Conservation (phyloP, 1,140 invertebrate genomes). For the Anagrus nilaparvatae region DNA sequence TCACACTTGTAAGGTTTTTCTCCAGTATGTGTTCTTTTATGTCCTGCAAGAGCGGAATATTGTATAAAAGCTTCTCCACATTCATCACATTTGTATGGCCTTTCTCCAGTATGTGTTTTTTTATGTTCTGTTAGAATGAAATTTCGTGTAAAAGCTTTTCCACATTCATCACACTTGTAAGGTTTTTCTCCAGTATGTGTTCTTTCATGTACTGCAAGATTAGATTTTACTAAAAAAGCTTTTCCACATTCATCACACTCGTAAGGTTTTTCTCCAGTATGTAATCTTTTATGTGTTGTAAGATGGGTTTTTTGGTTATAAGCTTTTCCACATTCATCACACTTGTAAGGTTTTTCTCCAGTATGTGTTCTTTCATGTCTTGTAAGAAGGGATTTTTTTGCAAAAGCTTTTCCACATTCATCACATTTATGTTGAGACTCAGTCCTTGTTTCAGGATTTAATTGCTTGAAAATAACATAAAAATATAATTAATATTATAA, state of each 20-base stretch:
- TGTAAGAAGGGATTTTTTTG: too few species aligned
- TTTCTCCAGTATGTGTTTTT: constrained; percentile 47
- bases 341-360: constrained; percentile 27
- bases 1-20: constrained; percentile 67
- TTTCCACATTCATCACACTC: constrained; percentile 61
- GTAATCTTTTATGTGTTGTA: constrained; percentile 32
- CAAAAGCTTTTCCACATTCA: too few species aligned
- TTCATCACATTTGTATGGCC: constrained; percentile 43
- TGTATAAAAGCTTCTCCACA: constrained; percentile 52
- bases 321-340: constrained; percentile 30
- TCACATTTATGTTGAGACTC: too few species aligned
- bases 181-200: constrained; percentile 37
- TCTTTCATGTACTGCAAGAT: constrained; percentile 28
- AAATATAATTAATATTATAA: too few species aligned
- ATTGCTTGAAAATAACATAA: too few species aligned
- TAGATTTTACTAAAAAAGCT: constrained; percentile 27
- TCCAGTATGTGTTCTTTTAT: constrained; percentile 50
- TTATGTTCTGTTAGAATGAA: constrained; percentile 79
- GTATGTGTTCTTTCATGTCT: constrained; percentile 31
- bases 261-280: constrained; percentile 64
- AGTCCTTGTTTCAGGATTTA: too few species aligned
- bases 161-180: constrained; percentile 29
- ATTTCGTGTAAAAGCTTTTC: constrained; percentile 32
- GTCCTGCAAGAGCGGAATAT: constrained; percentile 41
- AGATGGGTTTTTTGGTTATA: constrained; percentile 32